Conservation (phyloP, 2,113 vertebrate species). For the Zeus faber region DNA sequence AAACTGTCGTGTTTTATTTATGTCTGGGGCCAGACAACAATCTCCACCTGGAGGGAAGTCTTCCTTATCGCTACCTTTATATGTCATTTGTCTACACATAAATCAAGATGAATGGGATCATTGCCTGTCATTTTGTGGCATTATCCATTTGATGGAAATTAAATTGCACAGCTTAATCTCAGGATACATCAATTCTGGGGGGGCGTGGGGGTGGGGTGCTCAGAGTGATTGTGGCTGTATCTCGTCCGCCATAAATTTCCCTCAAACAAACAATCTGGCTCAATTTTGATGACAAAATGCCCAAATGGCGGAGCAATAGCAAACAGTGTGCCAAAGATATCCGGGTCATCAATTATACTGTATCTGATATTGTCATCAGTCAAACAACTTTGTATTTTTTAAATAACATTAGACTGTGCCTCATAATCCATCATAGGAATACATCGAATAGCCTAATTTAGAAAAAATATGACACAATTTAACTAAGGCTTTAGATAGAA, state of each 20-base stretch:
- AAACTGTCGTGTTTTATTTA: slow-evolving; percentile 49
- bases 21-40: slow-evolving; percentile 21
- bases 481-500: slow-evolving; percentile 55
- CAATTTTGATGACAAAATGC: slow-evolving; percentile 10
- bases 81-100: slow-evolving; percentile 38
- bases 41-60: slow-evolving; percentile 11
- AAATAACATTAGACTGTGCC: no score
- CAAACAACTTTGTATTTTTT: no score
- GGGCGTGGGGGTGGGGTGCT: neutral
- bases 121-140: slow-evolving; percentile 21
- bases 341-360: no score
- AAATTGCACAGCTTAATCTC: slow-evolving; percentile 2
- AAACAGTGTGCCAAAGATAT: no score
- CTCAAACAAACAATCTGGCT: slow-evolving; percentile 11
- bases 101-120: slow-evolving; percentile 35
- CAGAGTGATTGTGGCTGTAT: neutral
- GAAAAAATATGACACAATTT: slow-evolving; percentile 49
- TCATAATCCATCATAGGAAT: no score
- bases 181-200: neutral
- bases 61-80: slow-evolving; percentile 24
- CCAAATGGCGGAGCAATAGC: slow-evolving; percentile 14
- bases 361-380: no score
- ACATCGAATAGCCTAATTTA: slow-evolving; percentile 42
- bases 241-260: slow-evolving; percentile 4
- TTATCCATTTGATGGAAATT: slow-evolving; percentile 22